Percentiles rank a stretch among this genome's conserved stretches.
phyloP scores from a whole-genome alignment of 2,113 vertebrate genomes.

The Holacanthus passer region DNA sequence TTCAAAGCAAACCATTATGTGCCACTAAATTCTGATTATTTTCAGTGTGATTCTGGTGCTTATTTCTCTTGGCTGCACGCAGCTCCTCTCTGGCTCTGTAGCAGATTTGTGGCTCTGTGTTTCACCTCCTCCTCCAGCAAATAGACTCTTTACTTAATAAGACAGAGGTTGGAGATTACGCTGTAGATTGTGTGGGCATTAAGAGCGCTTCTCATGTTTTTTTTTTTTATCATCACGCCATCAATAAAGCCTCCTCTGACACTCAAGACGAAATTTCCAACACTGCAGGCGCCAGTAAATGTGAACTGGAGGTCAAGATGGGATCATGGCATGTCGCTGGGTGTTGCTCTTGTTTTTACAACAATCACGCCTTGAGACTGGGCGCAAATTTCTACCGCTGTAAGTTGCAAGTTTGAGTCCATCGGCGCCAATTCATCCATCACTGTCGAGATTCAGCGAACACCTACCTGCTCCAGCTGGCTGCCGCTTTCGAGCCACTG shows the following conservation, averaged over 20 bases:
- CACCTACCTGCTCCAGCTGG: slow-evolving; percentile 59
- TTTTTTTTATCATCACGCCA: slow-evolving; percentile 58
- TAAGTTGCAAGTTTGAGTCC: slow-evolving; percentile 33
- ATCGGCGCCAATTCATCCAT: slow-evolving; percentile 38
- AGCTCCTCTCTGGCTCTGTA: slow-evolving; percentile 55
- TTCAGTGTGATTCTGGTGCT: slow-evolving; percentile 61
- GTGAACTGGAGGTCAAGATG: slow-evolving; percentile 66
- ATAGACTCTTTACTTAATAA: slow-evolving; percentile 62
- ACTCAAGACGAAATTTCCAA: slow-evolving; percentile 50
- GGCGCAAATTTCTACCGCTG: slow-evolving; percentile 13
- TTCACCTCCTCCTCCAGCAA: slow-evolving; percentile 62
- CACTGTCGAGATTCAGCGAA: slow-evolving; percentile 28
- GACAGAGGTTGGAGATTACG: slow-evolving; percentile 60
- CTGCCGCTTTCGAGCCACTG: slow-evolving; percentile 6
- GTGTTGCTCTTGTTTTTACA: slow-evolving; percentile 56
- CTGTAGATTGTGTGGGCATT: slow-evolving; percentile 65
- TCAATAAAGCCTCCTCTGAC: slow-evolving; percentile 54
- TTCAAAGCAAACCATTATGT: slow-evolving; percentile 77
- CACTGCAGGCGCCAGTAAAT: slow-evolving; percentile 50
- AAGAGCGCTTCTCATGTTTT: slow-evolving; percentile 50
- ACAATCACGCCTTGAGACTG: slow-evolving; percentile 25
- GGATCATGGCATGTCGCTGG: slow-evolving; percentile 19
- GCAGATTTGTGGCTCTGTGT: slow-evolving; percentile 57
- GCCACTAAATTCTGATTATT: slow-evolving; percentile 75
- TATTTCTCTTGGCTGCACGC: slow-evolving; percentile 73